Evolutionary conservation across 64 coral and sea anemone species (phyloP).

Genomic region (Dendronephthya gigantea): DNA sequence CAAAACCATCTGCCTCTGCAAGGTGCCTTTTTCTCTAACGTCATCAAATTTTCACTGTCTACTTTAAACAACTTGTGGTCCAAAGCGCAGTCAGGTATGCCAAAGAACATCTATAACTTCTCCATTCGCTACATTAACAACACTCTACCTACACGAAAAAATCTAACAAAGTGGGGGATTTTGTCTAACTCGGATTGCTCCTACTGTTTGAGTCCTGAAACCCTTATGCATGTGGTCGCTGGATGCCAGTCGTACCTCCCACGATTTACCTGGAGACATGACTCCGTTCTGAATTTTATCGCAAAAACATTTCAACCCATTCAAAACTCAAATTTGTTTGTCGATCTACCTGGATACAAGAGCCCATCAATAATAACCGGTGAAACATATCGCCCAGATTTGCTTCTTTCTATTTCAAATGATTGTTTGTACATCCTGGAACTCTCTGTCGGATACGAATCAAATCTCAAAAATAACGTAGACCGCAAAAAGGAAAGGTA

Average conservation of each 20-base stretch:
- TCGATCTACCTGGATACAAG: slow-evolving; percentile 14
- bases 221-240: slow-evolving; percentile 32
- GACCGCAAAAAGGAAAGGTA: slow-evolving; percentile 22
- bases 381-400: slow-evolving; percentile 39
- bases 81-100: not conserved
- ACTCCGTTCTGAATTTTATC: slow-evolving; percentile 27
- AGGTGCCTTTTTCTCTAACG: not conserved
- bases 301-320: not conserved
- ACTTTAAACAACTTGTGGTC: not conserved
- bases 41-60: not conserved
- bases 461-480: slow-evolving; percentile 31
- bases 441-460: slow-evolving; percentile 41
- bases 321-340: slow-evolving; percentile 5
- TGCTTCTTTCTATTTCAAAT: not conserved
- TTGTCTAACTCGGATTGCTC: not conserved
- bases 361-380: slow-evolving; percentile 41
- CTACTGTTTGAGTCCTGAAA: slow-evolving; percentile 22
- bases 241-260: slow-evolving; percentile 19
- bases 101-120: not conserved
- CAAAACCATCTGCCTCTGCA: not conserved
- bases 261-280: slow-evolving; percentile 48
- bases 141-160: slow-evolving; percentile 4
- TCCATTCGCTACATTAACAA: not conserved
- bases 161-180: slow-evolving; percentile 19
- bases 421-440: slow-evolving; percentile 23